Percentiles rank a stretch among this genome's conserved stretches.
Conservation (phyloP, 2,113 vertebrate genomes). For the Erinaceus europaeus region DNA sequence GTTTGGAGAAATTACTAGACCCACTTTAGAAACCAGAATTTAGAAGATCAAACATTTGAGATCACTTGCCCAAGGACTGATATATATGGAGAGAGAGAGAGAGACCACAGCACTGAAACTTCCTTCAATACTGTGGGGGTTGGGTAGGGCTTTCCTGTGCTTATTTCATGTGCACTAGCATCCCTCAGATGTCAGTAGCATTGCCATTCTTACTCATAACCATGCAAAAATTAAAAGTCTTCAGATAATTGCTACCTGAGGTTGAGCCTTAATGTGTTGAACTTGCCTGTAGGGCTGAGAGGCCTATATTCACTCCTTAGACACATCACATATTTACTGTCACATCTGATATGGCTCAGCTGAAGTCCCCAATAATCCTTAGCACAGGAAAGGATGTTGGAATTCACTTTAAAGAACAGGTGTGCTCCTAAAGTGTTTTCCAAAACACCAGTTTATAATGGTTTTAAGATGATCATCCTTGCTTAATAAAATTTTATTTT, state of each 20-base stretch:
- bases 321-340: rapidly evolving
- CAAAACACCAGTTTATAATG: neutral
- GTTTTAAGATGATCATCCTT: constrained; percentile 19
- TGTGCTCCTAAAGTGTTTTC: neutral
- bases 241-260: neutral
- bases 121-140: neutral
- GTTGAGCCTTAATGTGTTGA: neutral
- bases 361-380: neutral
- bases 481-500: constrained; percentile 67
- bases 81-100: no score
- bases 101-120: no score
- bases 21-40: neutral
- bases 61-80: neutral
- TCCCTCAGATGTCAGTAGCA: neutral
- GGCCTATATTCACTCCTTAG: rapidly evolving
- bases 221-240: neutral
- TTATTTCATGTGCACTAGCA: rapidly evolving
- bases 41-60: neutral
- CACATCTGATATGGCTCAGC: neutral
- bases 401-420: constrained; percentile 5
- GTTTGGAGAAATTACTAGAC: neutral
- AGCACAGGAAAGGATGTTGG: neutral
- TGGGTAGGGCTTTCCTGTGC: neutral
- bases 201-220: rapidly evolving
- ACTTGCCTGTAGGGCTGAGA: no score